phyloP scores from a whole-genome alignment of 2,797 vertebrate species.

The Mionectes olivaceus region DNA sequence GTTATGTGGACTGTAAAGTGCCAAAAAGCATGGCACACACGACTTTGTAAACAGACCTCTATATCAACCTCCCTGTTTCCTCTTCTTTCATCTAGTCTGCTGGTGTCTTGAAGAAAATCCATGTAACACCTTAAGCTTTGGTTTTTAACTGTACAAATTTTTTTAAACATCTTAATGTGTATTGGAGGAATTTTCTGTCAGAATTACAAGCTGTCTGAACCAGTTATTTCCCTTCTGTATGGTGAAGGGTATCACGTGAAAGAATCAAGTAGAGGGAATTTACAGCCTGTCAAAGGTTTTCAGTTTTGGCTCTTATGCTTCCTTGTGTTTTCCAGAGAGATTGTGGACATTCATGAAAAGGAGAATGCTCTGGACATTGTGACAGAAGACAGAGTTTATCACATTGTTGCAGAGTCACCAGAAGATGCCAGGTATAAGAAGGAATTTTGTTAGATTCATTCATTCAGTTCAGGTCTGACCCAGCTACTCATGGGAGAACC shows the following conservation, averaged over 20 bases:
- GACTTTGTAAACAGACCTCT: neutral
- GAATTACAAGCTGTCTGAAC: neutral
- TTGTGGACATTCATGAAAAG: conserved; percentile 94
- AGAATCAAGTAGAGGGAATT: neutral
- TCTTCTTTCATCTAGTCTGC: neutral
- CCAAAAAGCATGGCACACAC: neutral
- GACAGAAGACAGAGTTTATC: conserved; percentile 90
- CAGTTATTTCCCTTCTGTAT: neutral
- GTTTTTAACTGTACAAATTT: neutral
- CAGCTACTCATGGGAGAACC: neutral
- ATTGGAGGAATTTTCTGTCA: neutral
- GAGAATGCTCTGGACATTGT: conserved; percentile 93
- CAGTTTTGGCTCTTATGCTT: neutral
- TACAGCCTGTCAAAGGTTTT: neutral
- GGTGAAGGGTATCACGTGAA: neutral
- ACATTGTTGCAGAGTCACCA: conserved; percentile 92
- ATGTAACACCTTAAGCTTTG: neutral
- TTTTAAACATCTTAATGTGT: neutral
- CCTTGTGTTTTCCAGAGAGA: conserved; percentile 81
- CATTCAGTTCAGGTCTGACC: neutral
- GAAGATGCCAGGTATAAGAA: conserved; percentile 90
- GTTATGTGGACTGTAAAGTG: neutral
- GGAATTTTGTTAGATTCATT: neutral
- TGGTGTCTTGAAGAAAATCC: neutral
- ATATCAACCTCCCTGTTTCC: neutral